Conservation (phyloP, 2,797 vertebrate species). For the Catostomus latipinnis region DNA sequence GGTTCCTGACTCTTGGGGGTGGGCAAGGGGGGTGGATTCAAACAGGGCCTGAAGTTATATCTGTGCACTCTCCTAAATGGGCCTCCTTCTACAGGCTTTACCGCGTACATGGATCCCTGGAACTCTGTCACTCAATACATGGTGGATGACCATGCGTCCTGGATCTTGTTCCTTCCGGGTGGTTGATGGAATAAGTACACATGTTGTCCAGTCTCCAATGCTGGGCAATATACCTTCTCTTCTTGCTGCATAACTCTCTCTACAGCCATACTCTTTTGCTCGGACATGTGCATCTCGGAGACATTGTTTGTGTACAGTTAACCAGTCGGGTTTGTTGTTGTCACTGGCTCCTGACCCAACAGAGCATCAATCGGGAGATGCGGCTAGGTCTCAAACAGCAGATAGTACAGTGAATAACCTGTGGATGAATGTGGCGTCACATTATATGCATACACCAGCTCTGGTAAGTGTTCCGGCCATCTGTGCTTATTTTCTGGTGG, state of each 20-base stretch:
- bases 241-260: not conserved
- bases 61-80: too few relatives aligned
- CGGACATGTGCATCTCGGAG: not conserved
- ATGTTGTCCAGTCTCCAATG: not conserved
- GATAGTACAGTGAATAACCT: not conserved
- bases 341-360: not conserved
- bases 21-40: too few relatives aligned
- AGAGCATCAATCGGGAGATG: not conserved
- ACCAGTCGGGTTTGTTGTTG: not conserved
- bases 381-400: not conserved
- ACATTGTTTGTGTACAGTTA: not conserved
- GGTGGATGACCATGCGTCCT: not conserved
- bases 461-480: too few relatives aligned
- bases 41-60: too few relatives aligned
- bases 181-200: not conserved
- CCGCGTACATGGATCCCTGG: not conserved
- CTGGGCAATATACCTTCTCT: not conserved
- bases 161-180: not conserved
- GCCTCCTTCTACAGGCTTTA: too few relatives aligned
- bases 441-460: too few relatives aligned
- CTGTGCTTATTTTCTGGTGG: too few relatives aligned
- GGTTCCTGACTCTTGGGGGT: too few relatives aligned
- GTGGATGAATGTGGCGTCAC: too few relatives aligned
- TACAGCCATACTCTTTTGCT: not conserved
- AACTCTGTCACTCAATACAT: not conserved